These are phyloP conservation scores for Atlantisia rogersi DNA, from an alignment of 2,113 vertebrate genomes.

Conservation along the genomic window DNA sequence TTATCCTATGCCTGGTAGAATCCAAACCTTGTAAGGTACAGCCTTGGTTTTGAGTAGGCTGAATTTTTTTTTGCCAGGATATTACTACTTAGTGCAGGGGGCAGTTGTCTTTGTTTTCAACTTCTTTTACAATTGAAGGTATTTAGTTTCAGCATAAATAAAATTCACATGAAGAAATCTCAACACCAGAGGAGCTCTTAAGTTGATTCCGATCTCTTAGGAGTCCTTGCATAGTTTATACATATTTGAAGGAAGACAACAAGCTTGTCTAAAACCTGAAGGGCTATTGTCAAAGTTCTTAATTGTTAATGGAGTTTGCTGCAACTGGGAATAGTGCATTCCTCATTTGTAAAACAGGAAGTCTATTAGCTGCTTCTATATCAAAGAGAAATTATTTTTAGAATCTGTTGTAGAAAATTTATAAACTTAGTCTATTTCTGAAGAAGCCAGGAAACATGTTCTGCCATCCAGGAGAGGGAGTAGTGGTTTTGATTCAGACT, in stretches of 20 bases:
- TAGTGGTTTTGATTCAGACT: background rate
- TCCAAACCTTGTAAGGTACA: background rate
- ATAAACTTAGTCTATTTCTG: conserved; percentile 4
- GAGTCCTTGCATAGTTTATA: background rate
- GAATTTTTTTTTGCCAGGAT: background rate
- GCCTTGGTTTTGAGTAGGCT: background rate
- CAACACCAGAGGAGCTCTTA: background rate
- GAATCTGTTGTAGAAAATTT: background rate
- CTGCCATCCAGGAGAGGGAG: background rate
- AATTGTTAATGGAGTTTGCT: background rate
- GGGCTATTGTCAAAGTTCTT: background rate
- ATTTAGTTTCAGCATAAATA: background rate
- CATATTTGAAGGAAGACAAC: background rate
- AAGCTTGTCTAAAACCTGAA: background rate
- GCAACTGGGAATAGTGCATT: background rate
- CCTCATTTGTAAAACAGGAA: conserved; percentile 29
- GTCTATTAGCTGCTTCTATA: conserved; percentile 6
- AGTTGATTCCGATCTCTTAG: background rate
- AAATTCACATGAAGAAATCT: background rate
- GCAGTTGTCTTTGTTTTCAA: background rate
- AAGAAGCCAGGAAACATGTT: background rate
- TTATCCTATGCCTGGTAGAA: background rate
- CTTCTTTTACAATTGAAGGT: background rate
- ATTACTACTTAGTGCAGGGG: background rate
- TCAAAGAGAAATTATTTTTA: conserved; percentile 47